A percentile compares a stretch with the other conserved stretches of the same genome.
Evolutionary conservation across 64 coral and sea anemone species (phyloP).

Genomic region (Catalaphyllia jardinei): DNA sequence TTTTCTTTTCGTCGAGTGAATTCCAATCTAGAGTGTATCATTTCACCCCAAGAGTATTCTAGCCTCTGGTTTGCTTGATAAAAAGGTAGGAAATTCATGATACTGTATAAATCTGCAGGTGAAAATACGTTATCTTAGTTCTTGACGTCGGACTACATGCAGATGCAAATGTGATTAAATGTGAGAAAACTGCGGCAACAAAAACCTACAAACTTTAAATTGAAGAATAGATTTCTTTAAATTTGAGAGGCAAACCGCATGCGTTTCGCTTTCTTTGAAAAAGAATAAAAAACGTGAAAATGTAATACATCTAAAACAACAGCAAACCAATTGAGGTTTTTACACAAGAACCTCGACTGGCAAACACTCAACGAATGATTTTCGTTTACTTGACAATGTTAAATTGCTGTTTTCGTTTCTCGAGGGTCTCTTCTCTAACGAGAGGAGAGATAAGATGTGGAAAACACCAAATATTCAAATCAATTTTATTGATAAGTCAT

Average conservation of each 20-base stretch:
- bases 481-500: background rate
- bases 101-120: slow-evolving; percentile 11
- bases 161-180: slow-evolving; percentile 13
- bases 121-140: background rate
- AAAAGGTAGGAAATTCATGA: slow-evolving; percentile 1
- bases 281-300: background rate
- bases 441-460: background rate
- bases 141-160: background rate
- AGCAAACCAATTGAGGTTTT: background rate
- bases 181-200: slow-evolving; percentile 1
- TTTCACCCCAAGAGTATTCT: background rate
- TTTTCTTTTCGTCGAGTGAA: background rate
- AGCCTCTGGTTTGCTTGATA: background rate
- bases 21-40: background rate
- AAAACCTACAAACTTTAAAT: background rate
- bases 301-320: background rate
- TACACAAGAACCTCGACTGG: background rate
- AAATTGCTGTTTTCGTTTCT: slow-evolving; percentile 31
- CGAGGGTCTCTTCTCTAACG: slow-evolving; percentile 3
- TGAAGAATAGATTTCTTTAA: background rate
- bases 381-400: background rate
- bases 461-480: background rate
- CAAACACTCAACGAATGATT: background rate
- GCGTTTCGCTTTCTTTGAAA: too few relatives aligned
- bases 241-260: background rate